Conservation (phyloP, 2,113 vertebrate species). For the Mustela nigripes region DNA sequence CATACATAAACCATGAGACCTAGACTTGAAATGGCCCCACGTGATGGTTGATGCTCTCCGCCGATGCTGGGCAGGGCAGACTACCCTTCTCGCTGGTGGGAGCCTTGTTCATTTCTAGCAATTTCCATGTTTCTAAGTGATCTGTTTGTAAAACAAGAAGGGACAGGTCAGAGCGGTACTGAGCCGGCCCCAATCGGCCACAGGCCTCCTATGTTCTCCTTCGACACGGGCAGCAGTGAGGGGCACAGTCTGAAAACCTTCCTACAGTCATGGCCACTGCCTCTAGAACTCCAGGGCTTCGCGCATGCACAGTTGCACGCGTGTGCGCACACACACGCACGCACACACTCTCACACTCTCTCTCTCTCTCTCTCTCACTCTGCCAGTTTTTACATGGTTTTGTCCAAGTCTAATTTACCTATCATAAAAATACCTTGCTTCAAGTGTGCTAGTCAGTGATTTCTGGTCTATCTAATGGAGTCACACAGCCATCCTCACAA, state of each 20-base stretch:
- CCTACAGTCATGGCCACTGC: too few species aligned
- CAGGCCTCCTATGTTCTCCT: neutral
- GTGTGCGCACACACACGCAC: fast-evolving
- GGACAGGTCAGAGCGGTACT: neutral
- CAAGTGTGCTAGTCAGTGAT: neutral
- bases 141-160: neutral
- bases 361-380: too few species aligned
- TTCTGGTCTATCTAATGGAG: neutral
- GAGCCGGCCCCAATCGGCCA: neutral
- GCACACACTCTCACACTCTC: fast-evolving
- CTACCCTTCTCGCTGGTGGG: neutral
- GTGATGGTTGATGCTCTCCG: neutral
- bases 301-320: too few species aligned
- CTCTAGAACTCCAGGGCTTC: neutral
- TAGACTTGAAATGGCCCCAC: neutral
- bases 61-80: neutral
- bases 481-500: too few species aligned
- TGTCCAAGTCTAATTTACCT: neutral
- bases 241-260: neutral
- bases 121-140: neutral
- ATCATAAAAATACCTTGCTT: neutral
- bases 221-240: neutral
- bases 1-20: neutral
- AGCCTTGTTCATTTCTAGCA: neutral
- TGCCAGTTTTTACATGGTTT: neutral